Evolutionary conservation across 53 echinoderm and acorn worm genomes (phyloP).

Genomic region (Antedon mediterranea): DNA sequence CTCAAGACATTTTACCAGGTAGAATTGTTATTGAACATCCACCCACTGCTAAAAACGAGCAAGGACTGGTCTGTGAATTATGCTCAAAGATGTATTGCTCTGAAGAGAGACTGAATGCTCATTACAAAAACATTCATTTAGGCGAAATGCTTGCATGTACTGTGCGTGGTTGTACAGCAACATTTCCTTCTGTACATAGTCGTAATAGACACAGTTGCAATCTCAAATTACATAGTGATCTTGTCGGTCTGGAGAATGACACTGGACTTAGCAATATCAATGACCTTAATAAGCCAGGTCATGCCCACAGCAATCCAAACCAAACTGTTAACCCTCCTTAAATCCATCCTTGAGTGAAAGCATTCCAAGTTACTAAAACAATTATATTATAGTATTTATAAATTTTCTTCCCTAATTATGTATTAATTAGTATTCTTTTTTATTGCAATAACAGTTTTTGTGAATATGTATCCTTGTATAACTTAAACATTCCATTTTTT

Average conservation of each 20-base stretch:
- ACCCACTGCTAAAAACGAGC: not conserved
- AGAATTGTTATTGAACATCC: not conserved
- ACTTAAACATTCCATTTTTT: not conserved
- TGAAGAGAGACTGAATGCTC: conserved; percentile 26
- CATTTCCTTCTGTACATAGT: conserved; percentile 40
- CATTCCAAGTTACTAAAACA: not conserved
- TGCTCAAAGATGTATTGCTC: conserved; percentile 34
- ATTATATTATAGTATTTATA: not conserved
- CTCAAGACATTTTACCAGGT: not conserved
- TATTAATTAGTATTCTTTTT: no score
- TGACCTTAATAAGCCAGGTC: no score
- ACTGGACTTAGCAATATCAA: not conserved
- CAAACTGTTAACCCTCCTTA: not conserved
- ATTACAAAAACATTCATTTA: conserved; percentile 39
- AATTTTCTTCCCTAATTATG: not conserved
- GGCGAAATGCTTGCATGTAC: conserved; percentile 36
- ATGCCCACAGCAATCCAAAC: not conserved
- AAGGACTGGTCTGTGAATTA: conserved; percentile 30
- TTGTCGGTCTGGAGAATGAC: conserved; percentile 7
- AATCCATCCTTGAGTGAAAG: not conserved
- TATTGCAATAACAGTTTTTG: no score
- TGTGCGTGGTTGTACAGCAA: conserved; percentile 29
- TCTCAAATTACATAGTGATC: conserved; percentile 26
- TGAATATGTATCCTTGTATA: not conserved
- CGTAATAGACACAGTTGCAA: conserved; percentile 41